Percentiles rank a stretch among this genome's conserved stretches.
These are phyloP conservation scores for Ichneumon xanthorius DNA, from an alignment of 2,888 invertebrate species.

Conservation along the genomic window DNA sequence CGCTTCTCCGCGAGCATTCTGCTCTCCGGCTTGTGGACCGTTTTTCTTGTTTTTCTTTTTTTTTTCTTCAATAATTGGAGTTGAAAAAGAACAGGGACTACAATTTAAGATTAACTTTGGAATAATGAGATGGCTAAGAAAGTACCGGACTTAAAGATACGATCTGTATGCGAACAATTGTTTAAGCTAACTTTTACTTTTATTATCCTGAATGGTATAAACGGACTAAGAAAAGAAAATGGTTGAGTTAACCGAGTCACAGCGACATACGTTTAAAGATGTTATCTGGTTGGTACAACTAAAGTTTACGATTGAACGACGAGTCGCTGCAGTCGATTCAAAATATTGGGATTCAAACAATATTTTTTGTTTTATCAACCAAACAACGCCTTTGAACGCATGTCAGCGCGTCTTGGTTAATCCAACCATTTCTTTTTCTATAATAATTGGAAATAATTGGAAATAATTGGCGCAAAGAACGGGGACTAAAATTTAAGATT, in stretches of 20 bases:
- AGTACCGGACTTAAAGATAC: background rate
- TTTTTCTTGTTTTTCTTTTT: slow-evolving; percentile 15
- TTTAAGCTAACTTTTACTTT: background rate
- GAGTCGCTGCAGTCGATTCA: too few relatives aligned
- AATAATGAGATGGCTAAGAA: slow-evolving; percentile 3
- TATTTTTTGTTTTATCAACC: too few relatives aligned
- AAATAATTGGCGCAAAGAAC: too few relatives aligned
- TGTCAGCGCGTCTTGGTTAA: too few relatives aligned
- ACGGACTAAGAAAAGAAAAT: too few relatives aligned
- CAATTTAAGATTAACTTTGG: background rate
- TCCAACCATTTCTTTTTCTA: background rate
- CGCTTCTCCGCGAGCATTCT: slow-evolving; percentile 9
- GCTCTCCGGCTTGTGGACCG: slow-evolving; percentile 11
- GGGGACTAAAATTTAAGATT: background rate
- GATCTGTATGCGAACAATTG: background rate
- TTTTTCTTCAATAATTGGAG: background rate
- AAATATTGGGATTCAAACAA: too few relatives aligned
- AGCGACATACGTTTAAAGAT: too few relatives aligned
- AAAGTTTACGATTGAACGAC: too few relatives aligned
- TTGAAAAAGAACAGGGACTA: background rate
- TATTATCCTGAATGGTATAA: background rate
- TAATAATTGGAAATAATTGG: background rate
- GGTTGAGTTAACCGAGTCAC: too few relatives aligned
- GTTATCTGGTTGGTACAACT: too few relatives aligned
- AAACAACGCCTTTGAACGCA: too few relatives aligned